phyloP scores from a whole-genome alignment of 2,797 vertebrate genomes.

The Artibeus lituratus region DNA sequence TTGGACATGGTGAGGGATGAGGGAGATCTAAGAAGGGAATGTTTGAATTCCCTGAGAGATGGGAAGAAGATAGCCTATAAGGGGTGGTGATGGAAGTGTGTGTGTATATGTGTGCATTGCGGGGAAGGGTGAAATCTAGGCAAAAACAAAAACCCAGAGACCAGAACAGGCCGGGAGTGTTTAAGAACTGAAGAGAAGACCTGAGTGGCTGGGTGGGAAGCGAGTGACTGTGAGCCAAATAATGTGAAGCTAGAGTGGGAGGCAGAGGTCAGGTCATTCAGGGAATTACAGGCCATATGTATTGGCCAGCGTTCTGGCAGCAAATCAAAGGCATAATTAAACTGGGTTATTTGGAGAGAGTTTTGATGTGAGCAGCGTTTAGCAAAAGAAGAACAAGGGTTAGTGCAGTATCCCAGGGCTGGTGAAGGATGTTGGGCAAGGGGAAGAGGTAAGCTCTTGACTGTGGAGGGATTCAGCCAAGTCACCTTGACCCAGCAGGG shows the following conservation, averaged over 20 bases:
- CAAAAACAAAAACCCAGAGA: not conserved
- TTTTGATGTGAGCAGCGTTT: not conserved
- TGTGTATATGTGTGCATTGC: no score
- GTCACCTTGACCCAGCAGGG: not conserved
- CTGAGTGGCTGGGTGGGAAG: not conserved
- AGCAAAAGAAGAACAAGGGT: not conserved
- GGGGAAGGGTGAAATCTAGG: not conserved
- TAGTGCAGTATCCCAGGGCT: not conserved
- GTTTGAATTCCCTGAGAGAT: not conserved
- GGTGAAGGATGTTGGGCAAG: not conserved
- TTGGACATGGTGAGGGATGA: not conserved
- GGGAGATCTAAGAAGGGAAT: not conserved
- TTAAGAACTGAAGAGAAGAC: not conserved
- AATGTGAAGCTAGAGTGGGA: not conserved
- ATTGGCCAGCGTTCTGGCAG: not conserved
- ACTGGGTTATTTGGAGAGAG: not conserved
- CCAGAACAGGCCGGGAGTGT: not conserved
- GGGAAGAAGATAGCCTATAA: not conserved
- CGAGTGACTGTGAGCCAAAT: not conserved
- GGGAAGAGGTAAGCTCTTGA: not conserved
- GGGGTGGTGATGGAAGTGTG: not conserved
- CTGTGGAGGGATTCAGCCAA: not conserved
- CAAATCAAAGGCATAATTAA: not conserved
- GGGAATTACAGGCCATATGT: not conserved
- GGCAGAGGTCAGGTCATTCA: not conserved